Evolutionary conservation across 1,140 invertebrate species (phyloP).

Genomic region (Diorhabda elongata): DNA sequence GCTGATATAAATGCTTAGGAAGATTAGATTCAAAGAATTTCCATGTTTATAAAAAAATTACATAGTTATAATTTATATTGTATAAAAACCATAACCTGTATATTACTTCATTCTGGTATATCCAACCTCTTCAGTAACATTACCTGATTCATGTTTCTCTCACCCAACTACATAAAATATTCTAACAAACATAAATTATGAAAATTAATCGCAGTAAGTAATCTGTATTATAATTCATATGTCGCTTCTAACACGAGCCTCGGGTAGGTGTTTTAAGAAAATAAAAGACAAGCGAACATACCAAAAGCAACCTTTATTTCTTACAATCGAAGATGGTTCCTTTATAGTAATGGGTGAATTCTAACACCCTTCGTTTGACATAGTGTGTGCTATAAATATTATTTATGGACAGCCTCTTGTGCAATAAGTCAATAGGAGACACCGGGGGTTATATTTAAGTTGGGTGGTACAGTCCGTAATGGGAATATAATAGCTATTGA

Average conservation of each 20-base stretch:
- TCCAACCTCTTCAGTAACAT: too few species aligned
- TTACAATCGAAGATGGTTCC: constrained; percentile 11
- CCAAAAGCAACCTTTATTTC: constrained; percentile 19
- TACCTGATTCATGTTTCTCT: too few species aligned
- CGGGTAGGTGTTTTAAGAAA: constrained; percentile 33
- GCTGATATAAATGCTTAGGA: too few species aligned
- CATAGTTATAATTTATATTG: too few species aligned
- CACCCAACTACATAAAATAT: too few species aligned
- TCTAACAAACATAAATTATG: constrained; percentile 23
- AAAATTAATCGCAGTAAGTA: constrained; percentile 31
- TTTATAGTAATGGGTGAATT: constrained; percentile 25
- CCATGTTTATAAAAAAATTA: too few species aligned
- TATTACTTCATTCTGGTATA: too few species aligned
- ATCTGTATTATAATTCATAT: constrained; percentile 37
- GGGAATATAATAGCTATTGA: too few species aligned
- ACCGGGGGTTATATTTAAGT: constrained; percentile 24
- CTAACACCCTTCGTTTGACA: constrained; percentile 24
- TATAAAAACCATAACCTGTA: too few species aligned
- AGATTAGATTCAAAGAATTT: too few species aligned
- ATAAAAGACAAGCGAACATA: constrained; percentile 9
- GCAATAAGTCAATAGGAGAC: constrained; percentile 31
- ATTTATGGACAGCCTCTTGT: constrained; percentile 22
- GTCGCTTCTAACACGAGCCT: constrained; percentile 31
- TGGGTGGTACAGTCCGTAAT: constrained; percentile 22
- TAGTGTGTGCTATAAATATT: constrained; percentile 27